Conservation (phyloP, 2,113 vertebrate species). For the Protobothrops flavoviridis region DNA sequence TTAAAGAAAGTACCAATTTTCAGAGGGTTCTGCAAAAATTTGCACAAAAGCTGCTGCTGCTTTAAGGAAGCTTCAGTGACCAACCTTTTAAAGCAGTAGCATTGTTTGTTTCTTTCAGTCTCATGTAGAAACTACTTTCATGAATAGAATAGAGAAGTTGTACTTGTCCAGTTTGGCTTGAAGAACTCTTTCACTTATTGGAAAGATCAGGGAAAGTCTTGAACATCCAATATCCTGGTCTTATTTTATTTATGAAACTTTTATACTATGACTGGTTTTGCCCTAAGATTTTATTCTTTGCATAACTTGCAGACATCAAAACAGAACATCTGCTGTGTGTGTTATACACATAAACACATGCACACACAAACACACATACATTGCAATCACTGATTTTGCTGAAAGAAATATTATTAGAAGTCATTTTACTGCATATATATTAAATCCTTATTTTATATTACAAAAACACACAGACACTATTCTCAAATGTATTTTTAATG, state of each 20-base stretch:
- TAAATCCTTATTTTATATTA: slow-evolving; percentile 13
- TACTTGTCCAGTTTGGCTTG: not conserved
- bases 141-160: not conserved
- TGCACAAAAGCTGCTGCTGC: not conserved
- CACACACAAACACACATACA: not conserved
- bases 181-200: not conserved
- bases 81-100: not conserved
- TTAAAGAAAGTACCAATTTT: not conserved
- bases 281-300: not conserved
- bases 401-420: not conserved
- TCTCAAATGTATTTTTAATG: slow-evolving; percentile 47
- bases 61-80: not conserved
- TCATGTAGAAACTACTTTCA: not conserved
- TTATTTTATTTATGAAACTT: not conserved
- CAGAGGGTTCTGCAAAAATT: not conserved
- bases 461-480: slow-evolving; percentile 15
- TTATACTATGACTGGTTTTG: not conserved
- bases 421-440: not conserved
- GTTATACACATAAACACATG: not conserved
- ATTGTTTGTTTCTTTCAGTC: not conserved
- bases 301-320: not conserved
- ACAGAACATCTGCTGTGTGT: not conserved
- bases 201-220: not conserved
- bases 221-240: not conserved
- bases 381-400: not conserved